A percentile compares a stretch with the other conserved stretches of the same genome.
phyloP scores from a whole-genome alignment of 2,888 invertebrate genomes.

The Pegoplata infirma region DNA sequence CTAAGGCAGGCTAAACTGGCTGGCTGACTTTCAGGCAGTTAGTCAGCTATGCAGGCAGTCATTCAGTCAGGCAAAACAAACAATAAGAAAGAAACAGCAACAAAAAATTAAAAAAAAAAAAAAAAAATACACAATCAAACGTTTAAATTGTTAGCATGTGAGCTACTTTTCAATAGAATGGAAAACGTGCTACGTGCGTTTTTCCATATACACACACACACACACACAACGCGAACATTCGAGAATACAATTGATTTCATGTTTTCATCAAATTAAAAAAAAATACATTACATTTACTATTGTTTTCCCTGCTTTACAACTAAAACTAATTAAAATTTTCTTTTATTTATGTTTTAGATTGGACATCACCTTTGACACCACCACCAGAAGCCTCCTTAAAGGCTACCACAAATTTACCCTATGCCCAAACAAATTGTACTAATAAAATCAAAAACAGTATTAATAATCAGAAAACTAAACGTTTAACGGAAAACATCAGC shows the following conservation, averaged over 20 bases:
- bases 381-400: conserved; percentile 49
- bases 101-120: too few species aligned
- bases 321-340: conserved; percentile 63
- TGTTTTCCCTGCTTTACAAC: conserved; percentile 26
- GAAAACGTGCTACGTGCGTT: conserved; percentile 50
- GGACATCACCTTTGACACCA: conserved; percentile 71
- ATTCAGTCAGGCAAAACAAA: too few species aligned
- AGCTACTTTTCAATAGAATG: conserved; percentile 16
- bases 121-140: conserved; percentile 8
- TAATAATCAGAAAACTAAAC: conserved; percentile 63
- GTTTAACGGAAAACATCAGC: conserved; percentile 40
- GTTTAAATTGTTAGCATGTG: conserved; percentile 27
- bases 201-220: too few species aligned
- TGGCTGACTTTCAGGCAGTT: not conserved
- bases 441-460: conserved; percentile 66
- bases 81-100: too few species aligned
- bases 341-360: conserved; percentile 68
- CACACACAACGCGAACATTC: conserved; percentile 21
- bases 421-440: conserved; percentile 59
- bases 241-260: conserved; percentile 22
- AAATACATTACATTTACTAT: not conserved
- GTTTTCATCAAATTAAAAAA: not conserved
- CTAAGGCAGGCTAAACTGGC: conserved; percentile 9
- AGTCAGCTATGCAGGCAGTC: not conserved
- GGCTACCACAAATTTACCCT: conserved; percentile 56